phyloP scores from a whole-genome alignment of 2,888 invertebrate genomes.

The Pimpla rufipes region DNA sequence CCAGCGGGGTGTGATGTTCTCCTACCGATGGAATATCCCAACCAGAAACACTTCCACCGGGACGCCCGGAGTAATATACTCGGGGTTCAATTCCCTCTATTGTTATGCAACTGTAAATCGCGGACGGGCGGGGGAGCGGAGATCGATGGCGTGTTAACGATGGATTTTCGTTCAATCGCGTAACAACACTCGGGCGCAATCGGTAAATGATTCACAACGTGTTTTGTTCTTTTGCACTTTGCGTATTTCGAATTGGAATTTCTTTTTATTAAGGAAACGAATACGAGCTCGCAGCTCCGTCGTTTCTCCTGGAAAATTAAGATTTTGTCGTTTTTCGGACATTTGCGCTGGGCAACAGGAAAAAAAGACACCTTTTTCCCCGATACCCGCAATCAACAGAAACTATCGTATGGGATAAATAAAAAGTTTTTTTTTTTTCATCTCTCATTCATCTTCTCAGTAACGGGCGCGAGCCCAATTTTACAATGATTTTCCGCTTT shows the following conservation, averaged over 20 bases:
- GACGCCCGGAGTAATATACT: constrained; percentile 37
- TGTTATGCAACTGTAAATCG: constrained; percentile 49
- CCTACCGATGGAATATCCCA: constrained; percentile 41
- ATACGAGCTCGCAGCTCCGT: constrained; percentile 36
- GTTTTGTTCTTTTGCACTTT: constrained; percentile 47
- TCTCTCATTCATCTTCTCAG: neutral
- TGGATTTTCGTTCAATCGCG: constrained; percentile 44
- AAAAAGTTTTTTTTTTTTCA: constrained; percentile 9
- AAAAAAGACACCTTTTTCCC: constrained; percentile 4
- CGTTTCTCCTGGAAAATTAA: constrained; percentile 32
- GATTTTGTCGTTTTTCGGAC: constrained; percentile 47
- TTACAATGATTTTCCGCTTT: constrained; percentile 44
- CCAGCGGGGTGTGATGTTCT: constrained; percentile 46
- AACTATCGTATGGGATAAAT: constrained; percentile 50
- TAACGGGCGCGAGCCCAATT: constrained; percentile 39
- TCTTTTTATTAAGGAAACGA: constrained; percentile 54
- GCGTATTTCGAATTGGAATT: constrained; percentile 59
- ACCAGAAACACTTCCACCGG: constrained; percentile 54
- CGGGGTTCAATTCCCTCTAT: constrained; percentile 44
- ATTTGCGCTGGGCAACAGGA: constrained; percentile 17
- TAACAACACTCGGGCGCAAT: neutral
- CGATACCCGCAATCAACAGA: constrained; percentile 29
- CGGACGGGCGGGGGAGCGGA: neutral
- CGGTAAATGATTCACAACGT: constrained; percentile 57
- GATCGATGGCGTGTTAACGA: constrained; percentile 41